These are phyloP conservation scores for Musca vetustissima DNA, from an alignment of 1,140 invertebrate species.

Conservation along the genomic window DNA sequence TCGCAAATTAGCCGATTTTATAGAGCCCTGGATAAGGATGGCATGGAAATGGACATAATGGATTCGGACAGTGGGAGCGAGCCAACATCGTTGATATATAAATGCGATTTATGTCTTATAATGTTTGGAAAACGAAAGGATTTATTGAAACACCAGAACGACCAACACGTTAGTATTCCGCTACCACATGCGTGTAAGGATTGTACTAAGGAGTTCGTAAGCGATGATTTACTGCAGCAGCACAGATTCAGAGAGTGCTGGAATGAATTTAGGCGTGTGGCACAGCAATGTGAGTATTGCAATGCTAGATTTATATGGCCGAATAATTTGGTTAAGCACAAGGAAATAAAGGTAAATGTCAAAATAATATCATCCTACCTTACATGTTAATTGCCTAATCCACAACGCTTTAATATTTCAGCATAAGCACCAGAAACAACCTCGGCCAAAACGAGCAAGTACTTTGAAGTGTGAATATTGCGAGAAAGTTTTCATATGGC, in stretches of 20 bases:
- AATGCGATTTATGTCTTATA: constrained; percentile 35
- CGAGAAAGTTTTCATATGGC: constrained; percentile 58
- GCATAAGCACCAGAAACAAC: constrained; percentile 16
- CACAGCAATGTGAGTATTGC: constrained; percentile 34
- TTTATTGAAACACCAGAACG: constrained; percentile 38
- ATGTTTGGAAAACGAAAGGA: constrained; percentile 20
- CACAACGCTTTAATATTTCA: background rate
- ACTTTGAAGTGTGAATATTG: constrained; percentile 58
- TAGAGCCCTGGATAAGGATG: constrained; percentile 38
- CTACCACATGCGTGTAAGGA: constrained; percentile 32
- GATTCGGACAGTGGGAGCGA: constrained; percentile 42
- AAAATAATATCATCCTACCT: no score
- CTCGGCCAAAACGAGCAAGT: constrained; percentile 23
- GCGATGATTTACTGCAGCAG: constrained; percentile 35
- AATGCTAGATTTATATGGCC: constrained; percentile 41
- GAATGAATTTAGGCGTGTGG: constrained; percentile 33
- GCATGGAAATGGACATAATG: constrained; percentile 43
- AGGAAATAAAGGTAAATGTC: constrained; percentile 28
- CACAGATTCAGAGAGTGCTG: constrained; percentile 37
- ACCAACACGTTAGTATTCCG: constrained; percentile 21
- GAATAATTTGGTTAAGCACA: constrained; percentile 36
- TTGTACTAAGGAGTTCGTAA: constrained; percentile 37
- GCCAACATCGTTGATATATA: constrained; percentile 29
- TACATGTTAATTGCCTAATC: background rate
- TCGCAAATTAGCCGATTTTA: constrained; percentile 40